Evolutionary conservation across 2,888 invertebrate species (phyloP), one percentile per base, ranked within the genome.

Genomic region (Latrodectus hesperus): DNA sequence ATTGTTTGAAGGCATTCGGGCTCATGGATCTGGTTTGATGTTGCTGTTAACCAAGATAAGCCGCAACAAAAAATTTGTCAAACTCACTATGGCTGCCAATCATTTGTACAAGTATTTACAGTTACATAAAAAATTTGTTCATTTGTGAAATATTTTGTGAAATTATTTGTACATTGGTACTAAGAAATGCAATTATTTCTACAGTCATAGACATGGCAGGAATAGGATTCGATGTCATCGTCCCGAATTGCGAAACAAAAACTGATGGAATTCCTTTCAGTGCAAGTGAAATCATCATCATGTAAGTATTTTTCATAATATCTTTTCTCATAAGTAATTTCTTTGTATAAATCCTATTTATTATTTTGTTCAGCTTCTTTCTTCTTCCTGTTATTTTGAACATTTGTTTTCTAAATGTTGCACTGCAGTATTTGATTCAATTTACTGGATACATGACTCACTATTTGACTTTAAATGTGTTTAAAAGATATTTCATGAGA

Each of bases 231-330:
- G 60, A 74, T 10, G 55, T 85, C 6, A 22, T 60, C 0, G 65
- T 85, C 11, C 79, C 84, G 11, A 55, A 79, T 11, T 85, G 84
- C 55, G 84, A 85, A 74, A 49, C n/a, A 2, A 65, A 67, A 51
- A n/a, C 49, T n/a, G 77, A 84, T 3, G 11, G 73, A 51, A n/a
- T 77, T 3, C n/a, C n/a, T 12, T 51, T 85, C 16, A 75, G 26
- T 12, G 17, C 14, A 17, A 68, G 74, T 17, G 74, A 85, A 55
- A 70, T 74, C 26, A 49, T 49, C 16, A 74, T 85, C 17, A 79
- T 85, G 84, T 85, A 74, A 85, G 84, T 85, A 73, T 51, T 14
- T 38, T 6, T 38, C 38, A 4, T 4, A 55, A 80, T 6, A 75
- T 10, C 26, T 9, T 26, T 64, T 74, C 14, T 55, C 10, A 55